Conservation (phyloP, 2,113 vertebrate species). For the Gnathonemus longibarbis region DNA sequence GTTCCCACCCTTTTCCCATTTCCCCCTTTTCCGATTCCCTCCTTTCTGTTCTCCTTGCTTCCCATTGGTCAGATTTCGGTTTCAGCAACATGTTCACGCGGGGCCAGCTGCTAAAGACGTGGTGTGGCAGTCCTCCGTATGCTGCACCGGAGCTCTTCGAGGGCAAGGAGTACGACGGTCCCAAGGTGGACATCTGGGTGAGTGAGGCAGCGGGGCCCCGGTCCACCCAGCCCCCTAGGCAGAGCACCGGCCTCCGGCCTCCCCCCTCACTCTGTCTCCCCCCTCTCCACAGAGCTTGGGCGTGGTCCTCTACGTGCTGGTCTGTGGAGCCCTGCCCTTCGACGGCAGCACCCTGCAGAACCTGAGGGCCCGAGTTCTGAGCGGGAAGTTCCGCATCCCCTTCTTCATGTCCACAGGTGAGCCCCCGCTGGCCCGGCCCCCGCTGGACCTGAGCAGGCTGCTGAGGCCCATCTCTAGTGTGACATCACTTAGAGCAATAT, state of each 20-base stretch:
- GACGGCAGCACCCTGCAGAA: constrained; percentile 98
- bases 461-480: neutral
- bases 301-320: constrained; percentile 92
- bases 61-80: constrained; percentile 76
- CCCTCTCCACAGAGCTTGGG: constrained; percentile 75
- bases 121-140: constrained; percentile 96
- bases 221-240: neutral
- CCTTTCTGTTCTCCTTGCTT: neutral
- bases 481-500: neutral
- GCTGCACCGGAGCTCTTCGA: constrained; percentile 95
- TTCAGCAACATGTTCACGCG: constrained; percentile 96
- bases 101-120: constrained; percentile 92
- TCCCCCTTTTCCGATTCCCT: neutral
- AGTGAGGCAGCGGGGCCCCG: constrained; percentile 25
- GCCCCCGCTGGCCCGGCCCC: constrained; percentile 11
- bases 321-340: constrained; percentile 92
- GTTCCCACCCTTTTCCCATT: constrained; percentile 7
- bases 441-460: neutral
- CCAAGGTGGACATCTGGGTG: constrained; percentile 99
- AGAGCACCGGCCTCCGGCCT: neutral
- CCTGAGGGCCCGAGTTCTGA: constrained; percentile 87
- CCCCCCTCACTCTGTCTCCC: neutral
- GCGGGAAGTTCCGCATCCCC: constrained; percentile 95
- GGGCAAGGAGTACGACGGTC: constrained; percentile 95
- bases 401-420: constrained; percentile 99